Evolutionary conservation across 30 jellyfish, hydroid and myxozoan genomes (phyloP).

Genomic region (Hydra vulgaris): DNA sequence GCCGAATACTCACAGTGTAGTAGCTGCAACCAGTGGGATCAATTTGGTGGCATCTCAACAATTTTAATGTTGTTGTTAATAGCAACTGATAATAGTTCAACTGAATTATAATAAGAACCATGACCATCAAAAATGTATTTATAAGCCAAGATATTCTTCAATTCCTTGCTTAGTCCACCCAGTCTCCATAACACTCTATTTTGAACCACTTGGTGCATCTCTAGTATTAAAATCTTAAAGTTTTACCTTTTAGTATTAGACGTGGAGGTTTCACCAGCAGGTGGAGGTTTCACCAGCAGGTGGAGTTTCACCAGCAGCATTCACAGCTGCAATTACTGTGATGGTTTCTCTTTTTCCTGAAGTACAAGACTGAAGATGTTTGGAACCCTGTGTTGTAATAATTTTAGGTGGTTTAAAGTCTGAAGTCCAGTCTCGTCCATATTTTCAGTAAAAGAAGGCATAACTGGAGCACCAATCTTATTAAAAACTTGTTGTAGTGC

Average conservation of each 20-base stretch:
- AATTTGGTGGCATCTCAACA: no score
- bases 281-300: not conserved
- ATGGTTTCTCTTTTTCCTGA: not conserved
- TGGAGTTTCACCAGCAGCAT: not conserved
- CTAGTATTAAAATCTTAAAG: not conserved
- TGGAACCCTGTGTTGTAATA: not conserved
- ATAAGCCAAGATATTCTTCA: no score
- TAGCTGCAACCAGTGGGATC: not conserved
- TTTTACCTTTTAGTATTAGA: not conserved
- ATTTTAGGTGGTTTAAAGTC: not conserved
- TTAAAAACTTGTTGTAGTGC: not conserved
- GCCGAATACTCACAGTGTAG: not conserved
- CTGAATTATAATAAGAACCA: no score
- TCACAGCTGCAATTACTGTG: not conserved
- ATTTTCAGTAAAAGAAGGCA: not conserved
- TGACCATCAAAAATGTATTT: no score
- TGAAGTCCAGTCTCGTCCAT: not conserved
- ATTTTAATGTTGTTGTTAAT: no score
- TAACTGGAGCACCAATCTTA: not conserved
- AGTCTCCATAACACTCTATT: not conserved
- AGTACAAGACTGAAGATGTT: not conserved
- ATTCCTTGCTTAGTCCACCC: not conserved
- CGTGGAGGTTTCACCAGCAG: no score
- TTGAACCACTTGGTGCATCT: not conserved
- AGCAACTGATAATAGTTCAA: no score